Evolutionary conservation across 2,113 vertebrate genomes (phyloP).

Genomic region (Calonectris borealis): DNA sequence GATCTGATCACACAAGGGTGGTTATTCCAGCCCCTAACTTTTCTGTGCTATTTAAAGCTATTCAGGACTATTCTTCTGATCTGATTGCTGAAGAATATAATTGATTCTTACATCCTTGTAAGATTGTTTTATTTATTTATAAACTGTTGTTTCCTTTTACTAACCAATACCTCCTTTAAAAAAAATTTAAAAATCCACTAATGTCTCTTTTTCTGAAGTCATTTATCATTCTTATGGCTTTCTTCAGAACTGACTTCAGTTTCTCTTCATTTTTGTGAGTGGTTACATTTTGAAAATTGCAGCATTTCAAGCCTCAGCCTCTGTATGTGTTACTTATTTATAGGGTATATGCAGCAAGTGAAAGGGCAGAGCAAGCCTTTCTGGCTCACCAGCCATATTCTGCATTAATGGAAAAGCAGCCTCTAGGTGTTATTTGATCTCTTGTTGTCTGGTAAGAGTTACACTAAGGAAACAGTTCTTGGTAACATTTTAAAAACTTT

Average conservation of each 20-base stretch:
- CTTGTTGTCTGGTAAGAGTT: neutral
- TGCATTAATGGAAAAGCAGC: neutral
- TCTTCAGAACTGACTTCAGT: neutral
- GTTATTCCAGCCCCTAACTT: neutral
- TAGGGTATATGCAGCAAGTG: neutral
- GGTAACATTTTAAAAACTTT: neutral
- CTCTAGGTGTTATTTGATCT: neutral
- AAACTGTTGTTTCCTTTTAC: neutral
- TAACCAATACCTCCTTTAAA: neutral
- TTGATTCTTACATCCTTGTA: neutral
- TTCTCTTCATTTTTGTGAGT: neutral
- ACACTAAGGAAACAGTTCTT: neutral
- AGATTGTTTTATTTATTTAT: neutral
- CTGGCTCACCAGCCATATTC: neutral
- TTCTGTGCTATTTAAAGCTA: neutral
- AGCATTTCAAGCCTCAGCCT: neutral
- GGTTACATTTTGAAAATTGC: neutral
- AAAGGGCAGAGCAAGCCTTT: neutral
- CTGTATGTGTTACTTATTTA: neutral
- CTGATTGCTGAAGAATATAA: neutral
- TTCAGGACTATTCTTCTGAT: neutral
- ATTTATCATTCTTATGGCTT: neutral
- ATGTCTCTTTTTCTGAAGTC: neutral
- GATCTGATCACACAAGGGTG: neutral
- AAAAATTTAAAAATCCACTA: neutral